Conservation (phyloP, 2,113 vertebrate species). For the Gallinago media region DNA sequence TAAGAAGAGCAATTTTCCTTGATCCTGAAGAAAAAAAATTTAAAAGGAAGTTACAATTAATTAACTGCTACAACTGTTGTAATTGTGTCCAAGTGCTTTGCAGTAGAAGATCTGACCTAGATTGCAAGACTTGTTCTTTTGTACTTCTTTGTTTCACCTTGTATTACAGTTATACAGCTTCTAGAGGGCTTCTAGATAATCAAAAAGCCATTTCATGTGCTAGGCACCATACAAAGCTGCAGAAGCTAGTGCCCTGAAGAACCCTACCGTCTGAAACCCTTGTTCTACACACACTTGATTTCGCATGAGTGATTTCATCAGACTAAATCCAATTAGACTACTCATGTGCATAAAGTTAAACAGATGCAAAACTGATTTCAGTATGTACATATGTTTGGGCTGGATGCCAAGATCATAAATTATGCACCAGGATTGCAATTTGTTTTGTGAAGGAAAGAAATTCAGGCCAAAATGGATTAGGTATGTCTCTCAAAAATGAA, state of each 20-base stretch:
- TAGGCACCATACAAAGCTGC: background rate
- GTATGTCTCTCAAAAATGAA: background rate
- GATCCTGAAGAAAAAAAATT: background rate
- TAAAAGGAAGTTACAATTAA: background rate
- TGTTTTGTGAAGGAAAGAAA: conserved; percentile 5
- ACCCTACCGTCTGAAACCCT: conserved; percentile 1
- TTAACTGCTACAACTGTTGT: background rate
- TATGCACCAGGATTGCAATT: background rate
- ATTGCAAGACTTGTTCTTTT: background rate
- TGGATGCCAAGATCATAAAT: conserved; percentile 47
- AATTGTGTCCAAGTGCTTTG: background rate
- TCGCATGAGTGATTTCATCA: conserved; percentile 2
- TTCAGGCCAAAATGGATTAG: conserved; percentile 23
- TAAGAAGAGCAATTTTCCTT: background rate
- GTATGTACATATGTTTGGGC: conserved; percentile 48
- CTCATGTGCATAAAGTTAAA: conserved; percentile 45
- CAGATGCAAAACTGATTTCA: conserved; percentile 64
- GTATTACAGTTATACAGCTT: background rate
- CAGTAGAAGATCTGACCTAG: background rate
- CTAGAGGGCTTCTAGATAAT: background rate
- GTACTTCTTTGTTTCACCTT: background rate
- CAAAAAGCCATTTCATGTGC: background rate
- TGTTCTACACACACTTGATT: conserved; percentile 18
- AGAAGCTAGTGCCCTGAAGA: conserved; percentile 1
- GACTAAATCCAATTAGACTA: conserved; percentile 48